Percentiles rank a stretch among this genome's conserved stretches.
These are phyloP conservation scores for Nematostella vectensis DNA, from an alignment of 92 coral and sea anemone genomes.

Conservation along the genomic window DNA sequence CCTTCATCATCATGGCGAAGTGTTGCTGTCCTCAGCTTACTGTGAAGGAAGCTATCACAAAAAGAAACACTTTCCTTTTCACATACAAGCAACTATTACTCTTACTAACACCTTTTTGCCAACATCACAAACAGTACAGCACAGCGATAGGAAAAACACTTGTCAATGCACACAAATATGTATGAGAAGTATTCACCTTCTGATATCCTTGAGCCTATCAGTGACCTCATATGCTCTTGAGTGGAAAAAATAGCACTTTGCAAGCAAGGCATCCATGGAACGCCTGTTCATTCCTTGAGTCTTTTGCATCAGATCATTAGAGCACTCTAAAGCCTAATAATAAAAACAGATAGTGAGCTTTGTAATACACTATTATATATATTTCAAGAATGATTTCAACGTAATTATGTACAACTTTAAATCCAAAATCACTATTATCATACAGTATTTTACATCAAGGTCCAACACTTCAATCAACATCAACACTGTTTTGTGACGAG, in stretches of 20 bases:
- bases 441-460: too few species aligned
- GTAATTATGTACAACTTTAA: neutral
- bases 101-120: neutral
- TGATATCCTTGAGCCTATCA: constrained; percentile 72
- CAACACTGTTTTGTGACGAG: too few species aligned
- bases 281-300: constrained; percentile 79
- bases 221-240: constrained; percentile 91
- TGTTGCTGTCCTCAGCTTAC: constrained; percentile 84
- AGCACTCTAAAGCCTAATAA: constrained; percentile 78
- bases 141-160: neutral
- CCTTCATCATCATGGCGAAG: constrained; percentile 95
- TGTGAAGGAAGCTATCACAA: constrained; percentile 65
- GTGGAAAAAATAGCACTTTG: constrained; percentile 96
- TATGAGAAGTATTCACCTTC: constrained; percentile 45
- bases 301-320: constrained; percentile 81
- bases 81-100: too few species aligned
- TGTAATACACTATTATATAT: neutral
- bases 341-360: neutral
- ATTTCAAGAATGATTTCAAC: neutral
- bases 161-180: neutral
- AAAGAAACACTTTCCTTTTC: neutral
- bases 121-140: too few species aligned
- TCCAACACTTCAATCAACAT: too few species aligned
- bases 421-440: too few species aligned
- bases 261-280: constrained; percentile 81